These are phyloP conservation scores for Solenodon paradoxus DNA, from an alignment of 2,113 vertebrate species.

Conservation along the genomic window DNA sequence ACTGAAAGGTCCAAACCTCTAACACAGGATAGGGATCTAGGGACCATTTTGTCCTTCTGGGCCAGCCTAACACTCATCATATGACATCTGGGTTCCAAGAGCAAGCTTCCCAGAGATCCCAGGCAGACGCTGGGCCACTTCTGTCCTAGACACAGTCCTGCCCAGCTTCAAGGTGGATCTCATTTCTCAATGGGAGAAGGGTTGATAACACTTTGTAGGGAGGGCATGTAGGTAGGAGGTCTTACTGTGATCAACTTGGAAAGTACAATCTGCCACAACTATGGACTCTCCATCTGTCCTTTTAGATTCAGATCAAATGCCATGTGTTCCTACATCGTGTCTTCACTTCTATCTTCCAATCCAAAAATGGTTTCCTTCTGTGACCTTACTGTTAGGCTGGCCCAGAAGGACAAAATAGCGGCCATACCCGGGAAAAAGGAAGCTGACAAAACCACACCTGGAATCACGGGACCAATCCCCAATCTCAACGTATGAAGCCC, in stretches of 20 bases:
- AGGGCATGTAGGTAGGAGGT: not conserved
- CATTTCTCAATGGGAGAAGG: not conserved
- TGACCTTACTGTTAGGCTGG: too few species aligned
- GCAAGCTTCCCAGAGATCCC: not conserved
- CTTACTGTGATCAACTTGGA: not conserved
- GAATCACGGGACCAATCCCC: too few species aligned
- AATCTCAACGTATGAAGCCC: too few species aligned
- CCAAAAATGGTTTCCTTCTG: not conserved
- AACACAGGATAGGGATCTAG: not conserved
- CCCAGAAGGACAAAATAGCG: too few species aligned
- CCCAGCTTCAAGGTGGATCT: not conserved
- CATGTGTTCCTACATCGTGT: not conserved
- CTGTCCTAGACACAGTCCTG: not conserved
- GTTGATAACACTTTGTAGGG: not conserved
- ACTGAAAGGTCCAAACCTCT: not conserved
- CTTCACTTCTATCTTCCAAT: not conserved
- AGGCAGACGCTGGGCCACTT: not conserved
- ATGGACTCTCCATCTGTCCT: not conserved
- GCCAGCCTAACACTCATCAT: not conserved
- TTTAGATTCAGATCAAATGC: not conserved
- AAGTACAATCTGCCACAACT: not conserved
- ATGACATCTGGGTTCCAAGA: not conserved
- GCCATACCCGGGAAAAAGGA: too few species aligned
- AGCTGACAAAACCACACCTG: too few species aligned
- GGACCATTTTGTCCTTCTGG: too few species aligned